These are phyloP conservation scores for Halcyon chelicuti DNA, from an alignment of 2,797 vertebrate genomes.

Conservation along the genomic window DNA sequence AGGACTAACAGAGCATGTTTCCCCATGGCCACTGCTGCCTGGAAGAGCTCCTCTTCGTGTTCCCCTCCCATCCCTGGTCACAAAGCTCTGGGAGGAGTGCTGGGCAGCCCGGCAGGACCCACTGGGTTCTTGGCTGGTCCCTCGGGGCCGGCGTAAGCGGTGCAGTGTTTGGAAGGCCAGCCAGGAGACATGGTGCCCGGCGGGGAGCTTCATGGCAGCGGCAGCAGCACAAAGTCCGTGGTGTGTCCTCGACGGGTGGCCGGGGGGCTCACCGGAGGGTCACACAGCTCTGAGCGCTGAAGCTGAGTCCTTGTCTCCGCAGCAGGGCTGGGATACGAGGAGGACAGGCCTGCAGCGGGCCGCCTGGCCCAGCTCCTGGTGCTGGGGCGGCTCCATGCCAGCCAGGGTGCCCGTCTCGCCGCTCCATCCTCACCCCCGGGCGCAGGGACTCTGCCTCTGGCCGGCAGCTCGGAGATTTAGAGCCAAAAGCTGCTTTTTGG, in stretches of 20 bases:
- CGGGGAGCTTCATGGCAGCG: rapidly evolving
- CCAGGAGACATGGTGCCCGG: neutral
- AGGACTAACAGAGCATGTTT: neutral
- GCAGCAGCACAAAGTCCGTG: neutral
- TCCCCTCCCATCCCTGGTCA: neutral
- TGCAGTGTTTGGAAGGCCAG: neutral
- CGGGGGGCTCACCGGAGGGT: neutral
- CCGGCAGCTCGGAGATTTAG: neutral
- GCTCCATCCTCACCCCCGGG: neutral
- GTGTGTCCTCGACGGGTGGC: rapidly evolving
- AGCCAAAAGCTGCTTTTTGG: conserved; percentile 6
- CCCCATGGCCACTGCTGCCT: neutral
- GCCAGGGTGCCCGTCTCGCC: neutral
- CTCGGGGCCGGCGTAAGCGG: rapidly evolving
- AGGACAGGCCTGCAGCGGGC: neutral
- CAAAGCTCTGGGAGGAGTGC: neutral
- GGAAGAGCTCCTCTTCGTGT: neutral
- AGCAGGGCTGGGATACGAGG: neutral
- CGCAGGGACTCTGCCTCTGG: neutral
- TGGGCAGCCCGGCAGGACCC: neutral
- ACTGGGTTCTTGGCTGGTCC: neutral
- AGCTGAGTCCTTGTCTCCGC: neutral
- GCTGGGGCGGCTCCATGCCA: neutral
- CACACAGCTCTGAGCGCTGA: neutral
- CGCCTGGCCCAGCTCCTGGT: neutral